Evolutionary conservation across 2,113 vertebrate species (phyloP).

Genomic region (Peromyscus leucopus): DNA sequence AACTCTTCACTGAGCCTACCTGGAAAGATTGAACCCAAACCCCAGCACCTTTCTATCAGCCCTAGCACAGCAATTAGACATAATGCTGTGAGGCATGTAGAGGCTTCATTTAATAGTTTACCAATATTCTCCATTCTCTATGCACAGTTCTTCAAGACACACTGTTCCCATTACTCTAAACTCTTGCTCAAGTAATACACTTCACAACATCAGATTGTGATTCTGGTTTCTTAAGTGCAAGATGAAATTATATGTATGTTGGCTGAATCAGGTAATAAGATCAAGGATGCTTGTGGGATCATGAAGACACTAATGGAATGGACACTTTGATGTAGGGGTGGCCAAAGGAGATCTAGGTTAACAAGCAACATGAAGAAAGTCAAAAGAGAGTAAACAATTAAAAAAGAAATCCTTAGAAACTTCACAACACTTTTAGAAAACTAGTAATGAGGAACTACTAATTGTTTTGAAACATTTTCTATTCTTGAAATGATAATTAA

Average conservation of each 20-base stretch:
- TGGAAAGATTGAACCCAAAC: background rate
- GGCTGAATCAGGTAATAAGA: background rate
- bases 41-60: background rate
- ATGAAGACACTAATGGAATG: background rate
- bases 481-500: background rate
- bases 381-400: background rate
- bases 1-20: background rate
- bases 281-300: background rate
- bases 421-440: background rate
- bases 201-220: background rate
- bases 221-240: background rate
- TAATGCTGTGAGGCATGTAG: background rate
- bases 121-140: background rate
- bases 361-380: background rate
- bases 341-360: background rate
- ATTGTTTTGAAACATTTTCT: background rate
- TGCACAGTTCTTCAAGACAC: background rate
- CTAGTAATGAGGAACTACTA: background rate
- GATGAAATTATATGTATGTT: background rate
- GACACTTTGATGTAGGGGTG: background rate
- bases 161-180: rapidly evolving
- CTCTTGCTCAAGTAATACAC: background rate
- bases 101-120: background rate
- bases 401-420: background rate
- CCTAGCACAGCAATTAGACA: background rate